Evolutionary conservation across 2,888 invertebrate species (phyloP).

Genomic region (Laothoe populi): DNA sequence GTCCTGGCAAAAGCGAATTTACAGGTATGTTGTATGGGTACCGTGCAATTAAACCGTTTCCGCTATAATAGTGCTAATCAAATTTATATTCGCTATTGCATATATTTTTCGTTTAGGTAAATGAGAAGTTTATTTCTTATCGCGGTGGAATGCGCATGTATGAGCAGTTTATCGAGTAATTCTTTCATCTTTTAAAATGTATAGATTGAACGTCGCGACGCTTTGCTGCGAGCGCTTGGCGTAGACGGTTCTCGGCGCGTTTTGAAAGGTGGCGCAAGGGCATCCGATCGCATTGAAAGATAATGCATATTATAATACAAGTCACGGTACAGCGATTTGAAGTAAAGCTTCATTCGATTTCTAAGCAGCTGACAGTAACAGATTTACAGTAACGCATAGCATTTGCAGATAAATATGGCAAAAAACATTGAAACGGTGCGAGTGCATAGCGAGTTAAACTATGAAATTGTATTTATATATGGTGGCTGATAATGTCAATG

Average conservation of each 20-base stretch:
- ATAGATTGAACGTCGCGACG: not conserved
- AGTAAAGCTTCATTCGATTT: conserved; percentile 58
- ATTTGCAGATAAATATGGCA: conserved; percentile 63
- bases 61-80: conserved; percentile 30
- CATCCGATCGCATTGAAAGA: conserved; percentile 39
- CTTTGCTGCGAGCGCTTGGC: not conserved
- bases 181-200: conserved; percentile 40
- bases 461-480: conserved; percentile 26
- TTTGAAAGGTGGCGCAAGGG: conserved; percentile 46
- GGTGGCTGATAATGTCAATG: conserved; percentile 9
- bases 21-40: not conserved
- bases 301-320: conserved; percentile 41
- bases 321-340: conserved; percentile 48
- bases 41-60: conserved; percentile 33
- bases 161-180: conserved; percentile 43
- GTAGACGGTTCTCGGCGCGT: conserved; percentile 35
- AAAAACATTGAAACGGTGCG: conserved; percentile 54
- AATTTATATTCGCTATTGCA: conserved; percentile 31
- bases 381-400: conserved; percentile 64
- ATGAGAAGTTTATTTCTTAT: conserved; percentile 43
- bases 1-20: conserved; percentile 14
- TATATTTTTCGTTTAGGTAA: conserved; percentile 34
- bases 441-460: conserved; percentile 34
- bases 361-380: conserved; percentile 62
- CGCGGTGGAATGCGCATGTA: conserved; percentile 48